Percentiles rank a stretch among this genome's conserved stretches.
Conservation (phyloP, 2,113 vertebrate genomes). For the Aegithalos caudatus region DNA sequence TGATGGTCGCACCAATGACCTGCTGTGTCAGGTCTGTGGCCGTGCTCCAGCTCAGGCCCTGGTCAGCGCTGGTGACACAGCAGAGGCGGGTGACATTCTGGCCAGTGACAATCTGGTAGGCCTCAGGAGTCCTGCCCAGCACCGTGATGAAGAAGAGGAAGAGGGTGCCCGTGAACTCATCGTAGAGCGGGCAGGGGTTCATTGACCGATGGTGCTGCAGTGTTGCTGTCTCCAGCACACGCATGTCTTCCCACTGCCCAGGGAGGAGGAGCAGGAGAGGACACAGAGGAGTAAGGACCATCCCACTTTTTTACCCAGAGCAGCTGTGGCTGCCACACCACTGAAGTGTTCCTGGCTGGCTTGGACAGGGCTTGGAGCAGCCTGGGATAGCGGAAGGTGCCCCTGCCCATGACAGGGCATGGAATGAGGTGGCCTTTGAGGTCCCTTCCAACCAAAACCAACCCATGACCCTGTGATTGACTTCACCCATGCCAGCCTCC, state of each 20-base stretch:
- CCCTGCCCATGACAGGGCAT: neutral
- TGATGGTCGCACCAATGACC: constrained; percentile 76
- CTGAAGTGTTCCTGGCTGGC: neutral
- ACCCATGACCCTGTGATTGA: no score
- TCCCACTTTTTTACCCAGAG: neutral
- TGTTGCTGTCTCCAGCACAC: constrained; percentile 76
- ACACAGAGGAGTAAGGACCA: neutral
- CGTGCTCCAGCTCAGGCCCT: constrained; percentile 84
- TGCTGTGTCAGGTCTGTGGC: constrained; percentile 83
- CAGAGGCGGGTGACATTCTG: constrained; percentile 89
- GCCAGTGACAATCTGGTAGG: constrained; percentile 86
- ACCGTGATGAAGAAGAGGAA: constrained; percentile 83
- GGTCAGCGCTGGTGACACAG: constrained; percentile 81
- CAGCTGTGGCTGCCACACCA: neutral
- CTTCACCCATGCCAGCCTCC: neutral
- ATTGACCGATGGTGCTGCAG: constrained; percentile 89
- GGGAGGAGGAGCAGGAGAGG: neutral
- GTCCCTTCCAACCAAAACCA: neutral
- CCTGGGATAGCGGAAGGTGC: neutral
- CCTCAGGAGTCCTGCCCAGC: constrained; percentile 82
- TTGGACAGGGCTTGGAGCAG: neutral
- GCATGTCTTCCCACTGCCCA: constrained; percentile 87
- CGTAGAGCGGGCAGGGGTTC: constrained; percentile 93
- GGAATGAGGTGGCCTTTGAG: neutral
- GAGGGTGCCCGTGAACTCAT: constrained; percentile 82